phyloP scores from a whole-genome alignment of 1,140 invertebrate species.

The Trichonephila clavipes region DNA sequence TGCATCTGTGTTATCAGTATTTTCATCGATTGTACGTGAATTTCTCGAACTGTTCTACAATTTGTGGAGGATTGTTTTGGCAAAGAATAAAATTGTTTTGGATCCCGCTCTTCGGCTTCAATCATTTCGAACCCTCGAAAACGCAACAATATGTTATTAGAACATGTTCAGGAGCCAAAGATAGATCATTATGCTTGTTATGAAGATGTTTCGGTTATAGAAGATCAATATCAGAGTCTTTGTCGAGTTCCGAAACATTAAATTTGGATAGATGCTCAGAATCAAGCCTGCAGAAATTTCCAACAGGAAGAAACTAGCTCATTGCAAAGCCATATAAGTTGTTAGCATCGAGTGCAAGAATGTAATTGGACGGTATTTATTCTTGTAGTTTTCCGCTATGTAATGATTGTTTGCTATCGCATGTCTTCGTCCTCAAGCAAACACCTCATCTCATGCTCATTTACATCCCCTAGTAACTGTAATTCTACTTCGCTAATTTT shows the following conservation, averaged over 20 bases:
- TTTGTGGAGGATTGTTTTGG: too few species aligned
- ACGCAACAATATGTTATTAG: background rate
- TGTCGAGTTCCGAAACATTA: background rate
- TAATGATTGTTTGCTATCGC: too few species aligned
- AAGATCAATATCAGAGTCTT: background rate
- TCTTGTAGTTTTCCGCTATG: too few species aligned
- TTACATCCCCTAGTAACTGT: too few species aligned
- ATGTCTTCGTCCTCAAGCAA: too few species aligned
- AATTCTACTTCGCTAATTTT: background rate
- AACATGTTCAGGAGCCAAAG: background rate
- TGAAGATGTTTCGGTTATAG: background rate
- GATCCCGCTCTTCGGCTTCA: too few species aligned
- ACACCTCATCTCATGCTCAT: too few species aligned
- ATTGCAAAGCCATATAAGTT: background rate
- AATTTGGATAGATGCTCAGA: background rate
- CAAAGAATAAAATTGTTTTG: too few species aligned
- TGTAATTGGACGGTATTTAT: background rate
- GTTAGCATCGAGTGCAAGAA: background rate
- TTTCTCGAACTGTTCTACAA: too few species aligned
- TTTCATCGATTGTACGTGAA: too few species aligned
- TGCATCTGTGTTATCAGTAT: too few species aligned
- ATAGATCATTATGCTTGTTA: background rate
- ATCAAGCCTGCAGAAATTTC: background rate
- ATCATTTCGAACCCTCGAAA: too few species aligned
- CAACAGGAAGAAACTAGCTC: background rate